Conservation (phyloP, 2,888 invertebrate species). For the Amiota mariae region DNA sequence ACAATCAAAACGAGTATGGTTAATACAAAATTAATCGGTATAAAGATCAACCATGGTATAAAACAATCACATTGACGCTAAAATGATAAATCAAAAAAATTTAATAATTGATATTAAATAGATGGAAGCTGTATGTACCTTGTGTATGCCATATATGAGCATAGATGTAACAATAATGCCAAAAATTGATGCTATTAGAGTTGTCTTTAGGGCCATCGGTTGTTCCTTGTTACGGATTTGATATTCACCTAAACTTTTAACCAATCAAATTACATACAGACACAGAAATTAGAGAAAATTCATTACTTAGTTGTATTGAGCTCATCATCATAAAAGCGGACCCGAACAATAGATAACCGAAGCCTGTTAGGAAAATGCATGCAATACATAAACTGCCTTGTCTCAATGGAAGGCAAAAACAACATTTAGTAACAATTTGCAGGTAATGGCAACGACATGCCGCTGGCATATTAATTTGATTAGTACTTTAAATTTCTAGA, state of each 20-base stretch:
- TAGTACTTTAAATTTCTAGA: neutral
- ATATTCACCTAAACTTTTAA: constrained; percentile 48
- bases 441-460: constrained; percentile 50
- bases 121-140: constrained; percentile 37
- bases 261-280: neutral
- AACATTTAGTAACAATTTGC: constrained; percentile 47
- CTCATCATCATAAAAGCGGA: constrained; percentile 58
- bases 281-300: too few relatives aligned
- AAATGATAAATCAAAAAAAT: too few relatives aligned
- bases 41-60: constrained; percentile 42
- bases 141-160: constrained; percentile 56
- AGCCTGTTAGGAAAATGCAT: constrained; percentile 54
- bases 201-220: constrained; percentile 52
- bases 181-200: constrained; percentile 53
- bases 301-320: constrained; percentile 36
- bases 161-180: constrained; percentile 46
- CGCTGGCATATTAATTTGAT: neutral
- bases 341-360: constrained; percentile 49
- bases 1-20: constrained; percentile 43
- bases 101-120: neutral
- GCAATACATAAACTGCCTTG: constrained; percentile 49
- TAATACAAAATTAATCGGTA: constrained; percentile 47
- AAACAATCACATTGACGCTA: constrained; percentile 41
- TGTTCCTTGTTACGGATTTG: constrained; percentile 1
- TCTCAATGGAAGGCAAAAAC: constrained; percentile 47